A percentile compares a stretch with the other conserved stretches of the same genome.
These are phyloP conservation scores for Pyrgus malvae DNA, from an alignment of 2,888 invertebrate species.

Conservation along the genomic window DNA sequence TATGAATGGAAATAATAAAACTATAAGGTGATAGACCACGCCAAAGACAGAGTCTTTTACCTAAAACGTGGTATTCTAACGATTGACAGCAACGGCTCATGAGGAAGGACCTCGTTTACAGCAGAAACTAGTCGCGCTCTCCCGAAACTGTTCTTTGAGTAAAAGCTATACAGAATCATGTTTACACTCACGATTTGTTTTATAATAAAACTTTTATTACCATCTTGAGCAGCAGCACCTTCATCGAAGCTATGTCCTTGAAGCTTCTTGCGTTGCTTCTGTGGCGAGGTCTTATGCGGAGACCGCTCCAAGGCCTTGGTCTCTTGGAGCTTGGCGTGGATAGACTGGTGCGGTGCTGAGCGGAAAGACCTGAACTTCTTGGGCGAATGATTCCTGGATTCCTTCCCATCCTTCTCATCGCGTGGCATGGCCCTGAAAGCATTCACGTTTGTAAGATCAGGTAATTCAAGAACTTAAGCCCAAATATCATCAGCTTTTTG, in stretches of 20 bases:
- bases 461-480: neutral
- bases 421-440: constrained; percentile 87
- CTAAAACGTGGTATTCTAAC: no score
- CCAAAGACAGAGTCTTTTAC: no score
- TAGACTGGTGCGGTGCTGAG: constrained; percentile 81
- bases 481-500: neutral
- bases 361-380: constrained; percentile 84
- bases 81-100: no score
- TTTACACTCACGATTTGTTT: no score
- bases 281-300: constrained; percentile 83
- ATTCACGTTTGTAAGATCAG: neutral
- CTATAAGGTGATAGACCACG: no score
- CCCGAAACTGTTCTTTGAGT: no score
- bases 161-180: no score
- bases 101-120: no score
- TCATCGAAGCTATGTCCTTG: constrained; percentile 77
- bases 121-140: no score
- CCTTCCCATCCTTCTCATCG: constrained; percentile 93
- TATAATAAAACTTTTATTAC: no score
- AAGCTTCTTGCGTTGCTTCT: constrained; percentile 80
- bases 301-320: constrained; percentile 83
- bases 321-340: constrained; percentile 82
- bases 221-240: constrained; percentile 72
- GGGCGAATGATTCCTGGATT: constrained; percentile 87
- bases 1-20: no score